A percentile compares a stretch with the other conserved stretches of the same genome.
These are phyloP conservation scores for Cephalopachus bancanus DNA, from an alignment of 2,797 vertebrate genomes.

Conservation along the genomic window DNA sequence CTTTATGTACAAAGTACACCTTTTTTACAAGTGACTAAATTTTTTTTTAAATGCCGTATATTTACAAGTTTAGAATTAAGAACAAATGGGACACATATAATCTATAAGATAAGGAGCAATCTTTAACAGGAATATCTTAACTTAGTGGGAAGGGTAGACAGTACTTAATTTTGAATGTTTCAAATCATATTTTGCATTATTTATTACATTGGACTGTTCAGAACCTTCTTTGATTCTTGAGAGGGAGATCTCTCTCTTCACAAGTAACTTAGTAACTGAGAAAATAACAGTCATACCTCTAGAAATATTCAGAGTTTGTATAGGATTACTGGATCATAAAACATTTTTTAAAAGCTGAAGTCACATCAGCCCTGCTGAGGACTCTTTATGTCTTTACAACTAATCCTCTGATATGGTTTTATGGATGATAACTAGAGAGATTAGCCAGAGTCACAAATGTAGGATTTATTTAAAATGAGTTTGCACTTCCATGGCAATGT, in stretches of 20 bases:
- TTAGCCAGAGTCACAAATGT: neutral
- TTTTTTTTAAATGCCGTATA: neutral
- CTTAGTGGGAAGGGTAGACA: neutral
- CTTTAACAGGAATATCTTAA: neutral
- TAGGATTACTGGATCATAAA: neutral
- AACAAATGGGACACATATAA: neutral
- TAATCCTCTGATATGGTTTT: neutral
- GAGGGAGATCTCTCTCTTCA: neutral
- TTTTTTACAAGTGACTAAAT: neutral
- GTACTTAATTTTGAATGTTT: neutral
- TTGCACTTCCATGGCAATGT: neutral
- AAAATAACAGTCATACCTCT: neutral
- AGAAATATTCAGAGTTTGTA: neutral
- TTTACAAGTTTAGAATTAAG: neutral
- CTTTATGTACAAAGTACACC: neutral
- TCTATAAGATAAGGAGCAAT: neutral
- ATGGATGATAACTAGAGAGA: neutral
- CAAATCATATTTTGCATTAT: neutral
- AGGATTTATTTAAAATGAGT: neutral
- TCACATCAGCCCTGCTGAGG: neutral
- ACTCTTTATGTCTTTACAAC: neutral
- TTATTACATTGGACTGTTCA: neutral
- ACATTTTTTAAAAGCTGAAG: neutral
- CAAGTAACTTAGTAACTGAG: neutral
- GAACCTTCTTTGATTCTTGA: neutral